phyloP scores from a whole-genome alignment of 2,113 vertebrate species.

The Sus scrofa region DNA sequence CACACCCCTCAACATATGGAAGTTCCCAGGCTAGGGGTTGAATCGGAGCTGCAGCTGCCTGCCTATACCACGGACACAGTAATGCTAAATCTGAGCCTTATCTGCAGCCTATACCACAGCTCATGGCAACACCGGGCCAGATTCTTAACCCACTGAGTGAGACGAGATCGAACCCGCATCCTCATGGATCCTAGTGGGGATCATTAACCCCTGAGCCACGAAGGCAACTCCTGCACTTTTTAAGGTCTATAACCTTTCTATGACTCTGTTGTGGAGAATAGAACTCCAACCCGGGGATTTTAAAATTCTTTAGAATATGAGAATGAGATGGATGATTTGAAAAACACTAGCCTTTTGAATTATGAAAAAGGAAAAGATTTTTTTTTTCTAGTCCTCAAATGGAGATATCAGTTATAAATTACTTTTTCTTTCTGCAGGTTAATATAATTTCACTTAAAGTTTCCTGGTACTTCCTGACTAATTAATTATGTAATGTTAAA shows the following conservation, averaged over 20 bases:
- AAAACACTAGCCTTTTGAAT: background rate
- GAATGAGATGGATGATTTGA: background rate
- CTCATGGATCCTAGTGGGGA: no score
- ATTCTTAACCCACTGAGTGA: no score
- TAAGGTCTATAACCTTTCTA: background rate
- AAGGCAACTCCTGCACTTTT: no score
- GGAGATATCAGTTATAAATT: background rate
- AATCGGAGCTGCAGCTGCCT: no score
- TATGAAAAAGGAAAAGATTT: background rate
- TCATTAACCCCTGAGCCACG: no score
- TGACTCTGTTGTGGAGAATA: background rate
- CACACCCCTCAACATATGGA: no score
- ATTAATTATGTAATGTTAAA: constrained; percentile 52
- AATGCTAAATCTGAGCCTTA: no score
- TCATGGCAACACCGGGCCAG: no score
- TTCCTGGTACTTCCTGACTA: background rate
- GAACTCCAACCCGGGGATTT: background rate
- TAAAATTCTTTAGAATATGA: background rate
- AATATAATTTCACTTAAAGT: constrained; percentile 39
- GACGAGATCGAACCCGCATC: no score
- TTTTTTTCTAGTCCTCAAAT: background rate
- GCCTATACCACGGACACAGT: no score
- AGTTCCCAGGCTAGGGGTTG: no score
- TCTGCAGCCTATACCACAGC: no score
- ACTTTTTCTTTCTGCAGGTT: background rate